phyloP scores from a whole-genome alignment of 2,888 invertebrate species.

The Andricus curvator region DNA sequence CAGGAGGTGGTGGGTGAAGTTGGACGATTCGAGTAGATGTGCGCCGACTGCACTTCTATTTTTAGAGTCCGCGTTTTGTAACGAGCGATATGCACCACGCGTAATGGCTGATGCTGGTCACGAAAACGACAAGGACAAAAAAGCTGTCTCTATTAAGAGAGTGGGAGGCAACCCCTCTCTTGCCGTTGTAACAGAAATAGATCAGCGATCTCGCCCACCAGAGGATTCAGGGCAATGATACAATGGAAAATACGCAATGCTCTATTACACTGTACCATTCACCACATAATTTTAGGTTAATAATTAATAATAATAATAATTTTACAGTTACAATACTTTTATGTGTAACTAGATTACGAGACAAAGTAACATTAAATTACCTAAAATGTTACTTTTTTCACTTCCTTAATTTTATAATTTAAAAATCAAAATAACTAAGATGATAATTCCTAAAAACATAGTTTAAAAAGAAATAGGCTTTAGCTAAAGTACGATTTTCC shows the following conservation, averaged over 20 bases:
- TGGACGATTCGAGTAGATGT: constrained; percentile 46
- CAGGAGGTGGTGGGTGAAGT: constrained; percentile 2
- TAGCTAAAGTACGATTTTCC: no score
- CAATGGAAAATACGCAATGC: neutral
- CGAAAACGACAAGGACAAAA: constrained; percentile 41
- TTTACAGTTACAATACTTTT: no score
- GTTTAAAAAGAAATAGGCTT: no score
- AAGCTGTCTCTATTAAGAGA: constrained; percentile 26
- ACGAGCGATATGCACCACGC: constrained; percentile 22
- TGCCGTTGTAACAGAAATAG: constrained; percentile 26
- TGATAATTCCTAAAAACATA: no score
- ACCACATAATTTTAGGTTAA: neutral
- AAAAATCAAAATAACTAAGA: no score
- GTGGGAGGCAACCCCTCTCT: constrained; percentile 28
- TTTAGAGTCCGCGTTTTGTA: constrained; percentile 55
- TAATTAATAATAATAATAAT: no score
- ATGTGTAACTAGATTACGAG: no score
- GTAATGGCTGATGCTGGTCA: constrained; percentile 20
- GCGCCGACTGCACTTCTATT: constrained; percentile 59
- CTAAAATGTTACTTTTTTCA: no score
- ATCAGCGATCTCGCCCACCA: constrained; percentile 10
- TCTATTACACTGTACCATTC: no score
- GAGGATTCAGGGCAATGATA: constrained; percentile 27
- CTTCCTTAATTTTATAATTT: no score
- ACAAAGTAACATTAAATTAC: no score